Evolutionary conservation across 2,797 vertebrate genomes (phyloP), one percentile per base, ranked within the genome.

Genomic region (Phylloscopus collybita): DNA sequence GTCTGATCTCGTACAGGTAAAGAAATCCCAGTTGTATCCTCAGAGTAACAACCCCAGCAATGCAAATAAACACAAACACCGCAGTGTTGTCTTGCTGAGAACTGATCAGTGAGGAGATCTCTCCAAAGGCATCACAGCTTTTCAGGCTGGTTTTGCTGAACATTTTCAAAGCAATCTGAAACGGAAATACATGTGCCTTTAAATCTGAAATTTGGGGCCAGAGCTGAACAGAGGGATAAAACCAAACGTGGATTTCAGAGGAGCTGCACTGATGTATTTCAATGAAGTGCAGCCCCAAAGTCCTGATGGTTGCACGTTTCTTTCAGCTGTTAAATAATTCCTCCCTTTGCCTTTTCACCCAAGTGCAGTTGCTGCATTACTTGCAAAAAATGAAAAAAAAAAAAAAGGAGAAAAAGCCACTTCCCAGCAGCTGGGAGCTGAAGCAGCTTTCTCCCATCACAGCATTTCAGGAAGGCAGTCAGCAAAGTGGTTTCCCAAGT

Each of bases 391-490:
- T 34, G 21, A 13, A 20, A 32, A 16, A 16, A 17, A 32, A 19
- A 27, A 56, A 20, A 18, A 27, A 9, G 23, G 13, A 5, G 32
- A 30, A 38, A 26, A 40, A 66, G 79, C 51, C 92, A 11, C 64
- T 96, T 93, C 65, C n/a, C 44, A n/a, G 95, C 93, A 96, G 91
- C 78, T 47, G 61, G 94, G 78, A 74, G 86, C 91, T 93, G 81
- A 64, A 86, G 83, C 80, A 73, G 87, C 88, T 92, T 90, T 87
- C 49, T 61, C 83, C 51, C 73, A 34, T 47, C 42, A 21, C 90
- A 80, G 75, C 27, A 34, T 70, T 92, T 56, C 76, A 72, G 90
- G 73, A 91, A 71, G 92, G 88, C 86, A 69, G 80, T 56, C 61
- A 53, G 78, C 90, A 69, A 51, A 73, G 80, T 21, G 16, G 0